Evolutionary conservation across 2,888 invertebrate species (phyloP).

Genomic region (Protonemura montana): DNA sequence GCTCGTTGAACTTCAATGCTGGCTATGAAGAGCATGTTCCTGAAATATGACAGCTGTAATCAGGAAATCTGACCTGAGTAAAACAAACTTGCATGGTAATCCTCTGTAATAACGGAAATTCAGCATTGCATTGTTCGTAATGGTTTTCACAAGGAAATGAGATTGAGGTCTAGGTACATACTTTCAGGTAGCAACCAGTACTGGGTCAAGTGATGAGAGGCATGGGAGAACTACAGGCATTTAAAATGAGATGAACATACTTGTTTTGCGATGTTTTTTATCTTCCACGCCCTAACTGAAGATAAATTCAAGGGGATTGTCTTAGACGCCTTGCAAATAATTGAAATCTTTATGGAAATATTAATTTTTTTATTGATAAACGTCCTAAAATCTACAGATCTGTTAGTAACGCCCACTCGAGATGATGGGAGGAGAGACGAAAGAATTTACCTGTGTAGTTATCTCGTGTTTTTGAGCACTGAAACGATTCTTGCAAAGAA

Average conservation of each 20-base stretch:
- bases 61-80: neutral
- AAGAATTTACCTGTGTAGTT: conserved; percentile 13
- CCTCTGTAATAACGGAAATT: neutral
- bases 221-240: neutral
- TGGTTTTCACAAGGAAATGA: neutral
- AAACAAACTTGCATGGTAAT: neutral
- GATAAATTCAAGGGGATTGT: neutral
- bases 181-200: neutral
- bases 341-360: neutral
- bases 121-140: neutral
- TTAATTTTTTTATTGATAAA: neutral
- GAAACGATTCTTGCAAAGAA: conserved; percentile 1
- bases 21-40: neutral
- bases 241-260: neutral
- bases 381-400: neutral
- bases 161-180: neutral
- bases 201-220: neutral
- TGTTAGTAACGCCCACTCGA: conserved; percentile 19
- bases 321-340: neutral
- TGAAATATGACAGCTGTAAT: neutral
- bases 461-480: neutral
- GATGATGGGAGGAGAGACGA: neutral
- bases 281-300: neutral
- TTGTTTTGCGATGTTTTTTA: neutral
- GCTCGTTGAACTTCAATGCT: too few species aligned